Percentiles rank a stretch among this genome's conserved stretches.
Evolutionary conservation across 64 coral and sea anemone genomes (phyloP).

Genomic region (Montipora cactus): DNA sequence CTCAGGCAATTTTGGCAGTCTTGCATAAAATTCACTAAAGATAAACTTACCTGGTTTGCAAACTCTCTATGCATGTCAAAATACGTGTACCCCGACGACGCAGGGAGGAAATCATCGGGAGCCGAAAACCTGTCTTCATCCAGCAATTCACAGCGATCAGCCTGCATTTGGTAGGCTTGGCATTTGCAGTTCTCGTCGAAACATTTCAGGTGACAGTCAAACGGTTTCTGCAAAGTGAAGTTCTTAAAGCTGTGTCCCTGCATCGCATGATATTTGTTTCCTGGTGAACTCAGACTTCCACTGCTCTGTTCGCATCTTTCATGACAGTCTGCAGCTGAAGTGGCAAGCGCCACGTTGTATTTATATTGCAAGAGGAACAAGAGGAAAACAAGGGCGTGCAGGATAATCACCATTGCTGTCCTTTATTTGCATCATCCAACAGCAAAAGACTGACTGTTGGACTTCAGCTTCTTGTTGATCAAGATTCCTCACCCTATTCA

Average conservation of each 20-base stretch:
- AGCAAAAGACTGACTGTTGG: too few relatives aligned
- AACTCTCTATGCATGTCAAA: slow-evolving; percentile 45
- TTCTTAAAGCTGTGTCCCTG: slow-evolving; percentile 7
- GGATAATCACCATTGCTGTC: neutral
- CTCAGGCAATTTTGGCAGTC: too few relatives aligned
- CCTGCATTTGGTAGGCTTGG: too few relatives aligned
- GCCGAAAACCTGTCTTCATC: slow-evolving; percentile 47
- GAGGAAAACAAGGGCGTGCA: neutral
- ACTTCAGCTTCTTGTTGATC: too few relatives aligned
- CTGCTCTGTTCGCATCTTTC: neutral
- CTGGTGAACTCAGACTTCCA: neutral
- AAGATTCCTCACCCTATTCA: too few relatives aligned
- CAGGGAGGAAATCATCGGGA: neutral
- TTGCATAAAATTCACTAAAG: neutral
- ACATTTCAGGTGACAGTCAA: neutral
- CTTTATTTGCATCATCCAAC: neutral
- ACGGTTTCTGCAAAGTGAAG: neutral
- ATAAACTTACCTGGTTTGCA: slow-evolving; percentile 1
- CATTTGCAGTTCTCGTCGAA: neutral
- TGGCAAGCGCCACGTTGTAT: neutral
- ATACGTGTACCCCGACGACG: neutral
- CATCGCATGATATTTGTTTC: neutral
- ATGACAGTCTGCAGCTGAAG: neutral
- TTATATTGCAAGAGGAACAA: neutral
- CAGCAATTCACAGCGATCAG: neutral